Base-by-base conservation (phyloP, 2,113 vertebrate genomes). In the Martes martes region DNA sequence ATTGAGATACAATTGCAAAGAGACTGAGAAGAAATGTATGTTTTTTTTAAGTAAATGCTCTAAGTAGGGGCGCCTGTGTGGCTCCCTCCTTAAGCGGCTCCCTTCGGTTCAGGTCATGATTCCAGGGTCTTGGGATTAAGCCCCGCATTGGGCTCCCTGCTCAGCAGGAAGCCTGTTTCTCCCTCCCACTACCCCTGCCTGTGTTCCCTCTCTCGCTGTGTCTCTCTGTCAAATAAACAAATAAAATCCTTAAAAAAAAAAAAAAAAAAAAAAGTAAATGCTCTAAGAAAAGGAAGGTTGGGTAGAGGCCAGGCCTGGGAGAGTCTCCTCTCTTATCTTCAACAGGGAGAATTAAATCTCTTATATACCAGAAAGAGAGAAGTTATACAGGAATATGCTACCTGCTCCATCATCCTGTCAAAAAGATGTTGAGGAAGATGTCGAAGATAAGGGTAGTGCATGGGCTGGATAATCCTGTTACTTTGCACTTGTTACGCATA, bases 231-330 rank as follows among this genome's bases (percentile, higher is more conserved):
- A 55, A 55, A 55, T 55, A 55, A 55, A 18, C 16, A 55, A 18
- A 55, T 55, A 55, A 55, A 55, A 18, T 55, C 52, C 16, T 55
- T 16, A 5, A 52, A 52, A 55, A 52, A 55, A 55, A 52, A 52
- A 16, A 52, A 18, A 52, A 5, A 42, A 42, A 39, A 39, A 18
- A 52, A 52, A 52, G 11, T 65, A 42, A 76, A 11, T 57, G 7
- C 3, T 45, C 8, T 84, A 69, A 93, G 76, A 39, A 94, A 69
- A 45, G 8, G 57, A 28, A 95, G 11, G 3, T 28, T 26, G 2
- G 21, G 26, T 19, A 6, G 24, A 15, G 4, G 0, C 2, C 11
- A n/a, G 24, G 13, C 3, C 0, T 9, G 26, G 61, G 18, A 63
- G 11, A 13, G 4, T 59, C 5, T 45, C 5, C 23, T 39, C 6